phyloP scores from a whole-genome alignment of 2,888 invertebrate species.

The Chydorus sphaericus region DNA sequence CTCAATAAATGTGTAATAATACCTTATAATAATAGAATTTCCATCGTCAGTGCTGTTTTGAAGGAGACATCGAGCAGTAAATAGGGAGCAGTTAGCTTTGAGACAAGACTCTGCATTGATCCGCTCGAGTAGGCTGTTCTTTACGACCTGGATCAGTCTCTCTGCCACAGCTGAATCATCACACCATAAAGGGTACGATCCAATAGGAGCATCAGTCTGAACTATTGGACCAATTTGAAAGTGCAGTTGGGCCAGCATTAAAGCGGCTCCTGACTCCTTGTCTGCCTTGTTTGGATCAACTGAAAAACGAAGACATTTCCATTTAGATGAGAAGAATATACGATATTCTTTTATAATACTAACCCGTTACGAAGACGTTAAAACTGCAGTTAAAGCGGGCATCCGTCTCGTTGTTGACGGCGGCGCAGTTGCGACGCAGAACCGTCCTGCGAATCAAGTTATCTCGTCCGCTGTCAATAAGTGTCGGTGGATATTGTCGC shows the following conservation, averaged over 20 bases:
- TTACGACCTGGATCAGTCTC: not conserved
- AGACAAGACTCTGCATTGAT: not conserved
- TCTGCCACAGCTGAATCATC: not conserved
- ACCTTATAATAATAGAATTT: not conserved
- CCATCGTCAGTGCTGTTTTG: not conserved
- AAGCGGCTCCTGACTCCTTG: not conserved
- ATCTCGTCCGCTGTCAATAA: not conserved
- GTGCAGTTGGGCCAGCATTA: not conserved
- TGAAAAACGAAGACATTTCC: too few relatives aligned
- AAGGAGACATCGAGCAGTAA: not conserved
- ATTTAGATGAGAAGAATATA: not conserved
- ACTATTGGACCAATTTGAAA: not conserved
- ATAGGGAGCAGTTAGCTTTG: not conserved
- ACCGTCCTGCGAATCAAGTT: too few relatives aligned
- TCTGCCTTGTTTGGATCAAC: not conserved
- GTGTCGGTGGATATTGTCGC: not conserved
- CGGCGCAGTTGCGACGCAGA: not conserved
- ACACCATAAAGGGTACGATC: not conserved
- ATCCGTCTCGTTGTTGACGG: not conserved
- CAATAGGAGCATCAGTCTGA: not conserved
- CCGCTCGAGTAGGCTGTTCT: not conserved
- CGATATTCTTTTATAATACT: not conserved
- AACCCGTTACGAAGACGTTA: not conserved
- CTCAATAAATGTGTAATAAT: too few relatives aligned
- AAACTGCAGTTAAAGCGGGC: not conserved